These are phyloP conservation scores for Peromyscus attwateri DNA, from an alignment of 2,797 vertebrate species.

Conservation along the genomic window DNA sequence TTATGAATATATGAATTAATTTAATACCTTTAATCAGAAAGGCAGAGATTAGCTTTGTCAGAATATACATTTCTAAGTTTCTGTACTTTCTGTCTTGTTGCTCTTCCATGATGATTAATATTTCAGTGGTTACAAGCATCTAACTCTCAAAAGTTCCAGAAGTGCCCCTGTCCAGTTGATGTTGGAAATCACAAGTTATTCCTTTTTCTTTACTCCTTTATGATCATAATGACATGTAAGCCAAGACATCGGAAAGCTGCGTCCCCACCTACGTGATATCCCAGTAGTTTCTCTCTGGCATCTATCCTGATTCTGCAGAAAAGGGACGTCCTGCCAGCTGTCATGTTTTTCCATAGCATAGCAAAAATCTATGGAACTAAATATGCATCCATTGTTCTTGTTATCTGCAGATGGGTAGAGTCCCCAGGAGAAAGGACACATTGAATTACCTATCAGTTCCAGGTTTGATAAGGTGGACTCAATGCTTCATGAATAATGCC, in stretches of 20 bases:
- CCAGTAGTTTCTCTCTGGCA: not conserved
- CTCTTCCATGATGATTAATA: slow-evolving; percentile 3
- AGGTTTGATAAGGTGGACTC: not conserved
- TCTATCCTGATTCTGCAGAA: not conserved
- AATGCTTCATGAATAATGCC: not conserved
- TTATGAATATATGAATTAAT: slow-evolving; percentile 31
- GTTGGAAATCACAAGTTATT: not conserved
- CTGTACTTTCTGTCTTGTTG: not conserved
- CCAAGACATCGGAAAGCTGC: not conserved
- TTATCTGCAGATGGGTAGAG: slow-evolving; percentile 20
- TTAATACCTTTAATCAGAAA: slow-evolving; percentile 46
- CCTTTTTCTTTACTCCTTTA: not conserved
- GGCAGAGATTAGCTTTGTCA: not conserved
- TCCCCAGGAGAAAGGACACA: slow-evolving; percentile 37
- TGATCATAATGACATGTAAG: slow-evolving; percentile 3
- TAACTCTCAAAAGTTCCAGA: not conserved
- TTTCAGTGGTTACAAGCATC: slow-evolving; percentile 15
- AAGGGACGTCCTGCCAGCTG: not conserved
- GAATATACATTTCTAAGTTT: slow-evolving; percentile 46
- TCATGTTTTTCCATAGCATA: slow-evolving; percentile 31
- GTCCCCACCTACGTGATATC: not conserved
- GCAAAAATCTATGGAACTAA: not conserved
- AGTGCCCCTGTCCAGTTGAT: not conserved
- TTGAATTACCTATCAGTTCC: slow-evolving; percentile 37
- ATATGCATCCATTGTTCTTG: slow-evolving; percentile 53